These are phyloP conservation scores for Pachypeltis micranthus DNA, from an alignment of 1,140 invertebrate species.

Conservation along the genomic window DNA sequence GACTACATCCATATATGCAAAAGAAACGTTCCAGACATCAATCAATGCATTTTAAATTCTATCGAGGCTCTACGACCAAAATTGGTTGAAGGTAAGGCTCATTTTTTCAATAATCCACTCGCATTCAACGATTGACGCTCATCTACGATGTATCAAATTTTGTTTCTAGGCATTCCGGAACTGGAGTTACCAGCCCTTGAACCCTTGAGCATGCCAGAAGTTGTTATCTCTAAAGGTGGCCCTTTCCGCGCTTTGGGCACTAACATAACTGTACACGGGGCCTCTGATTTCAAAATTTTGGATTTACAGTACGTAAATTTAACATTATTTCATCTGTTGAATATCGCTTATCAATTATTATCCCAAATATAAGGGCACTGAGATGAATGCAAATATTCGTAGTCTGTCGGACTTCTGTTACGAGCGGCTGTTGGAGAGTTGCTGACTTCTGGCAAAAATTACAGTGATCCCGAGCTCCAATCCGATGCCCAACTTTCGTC, in stretches of 20 bases:
- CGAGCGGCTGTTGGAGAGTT: too few species aligned
- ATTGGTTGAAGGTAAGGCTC: constrained; percentile 41
- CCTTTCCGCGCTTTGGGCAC: constrained; percentile 37
- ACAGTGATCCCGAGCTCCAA: too few species aligned
- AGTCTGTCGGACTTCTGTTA: too few species aligned
- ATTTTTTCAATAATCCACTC: background rate
- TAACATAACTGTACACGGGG: constrained; percentile 40
- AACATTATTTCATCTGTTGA: too few species aligned
- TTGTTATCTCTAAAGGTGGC: constrained; percentile 32
- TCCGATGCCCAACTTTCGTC: too few species aligned
- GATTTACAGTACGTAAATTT: constrained; percentile 37
- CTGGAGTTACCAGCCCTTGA: constrained; percentile 51
- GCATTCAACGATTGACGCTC: background rate
- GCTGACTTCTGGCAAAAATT: too few species aligned
- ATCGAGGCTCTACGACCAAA: constrained; percentile 46
- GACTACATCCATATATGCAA: constrained; percentile 54
- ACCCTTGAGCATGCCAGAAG: constrained; percentile 39
- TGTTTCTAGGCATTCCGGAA: constrained; percentile 33
- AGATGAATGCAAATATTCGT: too few species aligned
- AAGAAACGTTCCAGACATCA: constrained; percentile 46
- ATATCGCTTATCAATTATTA: too few species aligned
- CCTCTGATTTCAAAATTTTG: constrained; percentile 39
- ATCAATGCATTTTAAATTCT: constrained; percentile 50
- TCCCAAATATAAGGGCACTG: too few species aligned
- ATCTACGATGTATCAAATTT: background rate